Evolutionary conservation across 2,888 invertebrate genomes (phyloP), one percentile per base, ranked within the genome.

Genomic region (Tenodera sinensis): DNA sequence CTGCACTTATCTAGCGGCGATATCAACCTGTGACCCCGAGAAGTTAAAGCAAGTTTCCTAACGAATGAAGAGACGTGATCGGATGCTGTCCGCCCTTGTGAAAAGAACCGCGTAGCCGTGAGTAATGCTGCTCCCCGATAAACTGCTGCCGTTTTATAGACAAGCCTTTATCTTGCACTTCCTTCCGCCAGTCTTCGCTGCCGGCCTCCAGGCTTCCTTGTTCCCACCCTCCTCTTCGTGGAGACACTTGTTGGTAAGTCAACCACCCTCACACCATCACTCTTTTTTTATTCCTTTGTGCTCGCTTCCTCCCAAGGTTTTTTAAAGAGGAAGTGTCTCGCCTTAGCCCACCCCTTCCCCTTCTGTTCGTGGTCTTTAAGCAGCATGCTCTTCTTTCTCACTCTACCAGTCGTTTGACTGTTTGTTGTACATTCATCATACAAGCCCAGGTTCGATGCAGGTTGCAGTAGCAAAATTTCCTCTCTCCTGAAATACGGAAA

Each of bases 191-290:
- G 28, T 83, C 88, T 34, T 83, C 34, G 90, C 89, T 91, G 91
- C 84, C 91, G 91, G 90, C 91, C 91, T 90, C 90, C 90, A 28
- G 28, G 87, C 90, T 90, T 90, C 90, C 91, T 90, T 89, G 89
- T 89, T 89, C 90, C 89, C 54, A 88, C 90, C 86, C 89, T 90
- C 89, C 90, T 90, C 89, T 91, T 91, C 88, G 89, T 90, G 90
- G 91, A 91, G 91, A 92, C 92, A 91, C 92, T 92, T 92, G 92
- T 92, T 92, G 92, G 92, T 92, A 93, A 89, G 89, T 83, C 90
- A 88, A 82, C 83, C 90, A 34, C 27, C 83, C 82, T 42, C 88
- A 42, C n/a, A 85, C 54, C 86, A 81, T n/a, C 83, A 47, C 9
- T 83, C 89, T 71, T 71, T 25, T 71, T 25, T 71, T 28, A 27